Percentiles rank a stretch among this genome's conserved stretches.
These are phyloP conservation scores for Gracilinanus agilis DNA, from an alignment of 2,113 vertebrate species.

Conservation along the genomic window DNA sequence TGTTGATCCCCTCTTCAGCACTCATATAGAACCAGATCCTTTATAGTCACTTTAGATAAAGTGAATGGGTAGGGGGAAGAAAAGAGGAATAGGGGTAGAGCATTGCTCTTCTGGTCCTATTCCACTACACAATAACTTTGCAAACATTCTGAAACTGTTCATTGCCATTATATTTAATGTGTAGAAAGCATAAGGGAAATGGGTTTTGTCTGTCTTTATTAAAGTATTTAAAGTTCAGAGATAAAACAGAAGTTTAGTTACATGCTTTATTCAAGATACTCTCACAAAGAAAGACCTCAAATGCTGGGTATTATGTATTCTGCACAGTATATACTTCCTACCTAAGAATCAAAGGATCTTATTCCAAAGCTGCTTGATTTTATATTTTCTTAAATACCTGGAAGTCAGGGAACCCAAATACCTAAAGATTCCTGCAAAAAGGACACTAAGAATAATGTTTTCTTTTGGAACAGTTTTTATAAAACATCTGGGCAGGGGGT, in stretches of 20 bases:
- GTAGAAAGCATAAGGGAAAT: not conserved
- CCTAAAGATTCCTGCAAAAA: not conserved
- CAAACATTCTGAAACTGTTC: constrained; percentile 19
- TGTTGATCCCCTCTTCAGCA: not conserved
- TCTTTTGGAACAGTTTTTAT: constrained; percentile 1
- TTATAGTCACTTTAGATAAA: not conserved
- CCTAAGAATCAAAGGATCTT: not conserved
- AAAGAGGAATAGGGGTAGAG: not conserved
- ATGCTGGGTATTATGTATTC: not conserved
- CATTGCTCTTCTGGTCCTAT: not conserved
- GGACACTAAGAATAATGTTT: constrained; percentile 23
- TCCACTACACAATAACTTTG: not conserved
- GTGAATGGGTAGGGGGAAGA: not conserved
- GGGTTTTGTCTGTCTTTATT: not conserved
- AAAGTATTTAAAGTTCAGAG: not conserved
- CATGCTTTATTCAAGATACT: not conserved
- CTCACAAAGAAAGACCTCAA: not conserved
- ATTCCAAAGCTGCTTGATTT: not conserved
- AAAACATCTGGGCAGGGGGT: not conserved
- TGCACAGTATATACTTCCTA: not conserved
- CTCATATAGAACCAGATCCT: not conserved
- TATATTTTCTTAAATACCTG: constrained; percentile 23
- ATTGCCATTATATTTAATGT: constrained; percentile 9
- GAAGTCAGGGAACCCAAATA: constrained; percentile 23
- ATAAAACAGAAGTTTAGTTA: not conserved